Percentiles rank a stretch among this genome's conserved stretches.
Conservation (phyloP, 2,113 vertebrate species). For the Ranitomeya imitator region DNA sequence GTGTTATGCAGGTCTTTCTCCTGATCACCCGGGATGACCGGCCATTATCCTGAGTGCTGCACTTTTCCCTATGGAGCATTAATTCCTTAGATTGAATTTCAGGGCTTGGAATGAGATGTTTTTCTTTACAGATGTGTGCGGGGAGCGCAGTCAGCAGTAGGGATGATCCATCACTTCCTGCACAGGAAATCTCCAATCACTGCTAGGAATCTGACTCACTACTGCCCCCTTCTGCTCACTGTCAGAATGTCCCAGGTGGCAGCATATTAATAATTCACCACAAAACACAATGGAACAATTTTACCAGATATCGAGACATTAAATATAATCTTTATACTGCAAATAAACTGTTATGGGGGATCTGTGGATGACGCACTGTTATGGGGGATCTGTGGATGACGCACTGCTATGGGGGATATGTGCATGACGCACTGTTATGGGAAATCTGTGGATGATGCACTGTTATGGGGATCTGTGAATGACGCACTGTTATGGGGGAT, state of each 20-base stretch:
- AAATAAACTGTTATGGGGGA: no score
- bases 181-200: background rate
- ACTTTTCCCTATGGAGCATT: no score
- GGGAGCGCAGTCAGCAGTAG: conserved; percentile 8
- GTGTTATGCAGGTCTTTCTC: no score
- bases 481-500: background rate
- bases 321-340: background rate
- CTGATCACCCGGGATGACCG: no score
- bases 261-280: background rate
- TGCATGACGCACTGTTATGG: background rate
- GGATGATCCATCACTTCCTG: background rate
- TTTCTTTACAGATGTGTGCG: background rate
- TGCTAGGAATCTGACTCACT: background rate
- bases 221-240: conserved; percentile 13
- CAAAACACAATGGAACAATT: background rate
- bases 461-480: background rate
- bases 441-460: background rate
- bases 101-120: no score
- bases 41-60: no score
- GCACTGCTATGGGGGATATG: background rate
- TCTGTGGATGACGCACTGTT: background rate
- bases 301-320: background rate
- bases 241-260: background rate
- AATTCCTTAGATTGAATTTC: no score
- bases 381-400: background rate